Evolutionary conservation across 1,140 invertebrate species (phyloP), one percentile per base, ranked within the genome.

Genomic region (Samia ricini): DNA sequence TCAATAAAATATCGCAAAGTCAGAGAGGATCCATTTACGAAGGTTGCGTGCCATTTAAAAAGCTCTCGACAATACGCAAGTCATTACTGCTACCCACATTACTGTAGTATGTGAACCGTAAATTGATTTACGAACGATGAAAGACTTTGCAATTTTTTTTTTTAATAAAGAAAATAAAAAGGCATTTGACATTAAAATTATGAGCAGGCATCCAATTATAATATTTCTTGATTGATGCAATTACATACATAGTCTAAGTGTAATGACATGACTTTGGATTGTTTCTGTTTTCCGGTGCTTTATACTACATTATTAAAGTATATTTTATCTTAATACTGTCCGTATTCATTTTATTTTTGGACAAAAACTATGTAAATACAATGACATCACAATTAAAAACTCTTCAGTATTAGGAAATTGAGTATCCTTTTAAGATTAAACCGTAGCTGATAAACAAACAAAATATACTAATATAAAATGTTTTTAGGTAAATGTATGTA

Each of bases 91-190:
- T 57, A 48, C 55, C 51, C 26, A 57, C 61, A 68, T 55, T 69
- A 49, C 51, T 58, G 54, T 52, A 60, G 56, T 62, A 36, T 52
- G 12, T 21, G 33, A 24, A 63, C 61, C 70, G 67, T 72, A 69
- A 76, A 73, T 64, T 57, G 69, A 75, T 72, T 75, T 64, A 56
- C 61, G 56, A 72, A 63, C 63, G 69, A 36, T 62, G 67, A 72
- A 72, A 72, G 69, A 69, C 63, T 54, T 42, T 20, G 56, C 56
- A 26, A n/a, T n/a, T n/a, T n/a, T n/a, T n/a, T n/a, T 20, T 20
- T 42, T 33, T 20, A 42, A 15, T 15, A 42, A 42, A 15, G 33
- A 42, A 42, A 42, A 15, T 15, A 52, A 52, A 52, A 52, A n/a
- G 6, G 20, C 20, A 19, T 42, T 3, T 42, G 33, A 42, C 33